Evolutionary conservation across 2,888 invertebrate genomes (phyloP).

Genomic region (Sphecodes monilicornis): DNA sequence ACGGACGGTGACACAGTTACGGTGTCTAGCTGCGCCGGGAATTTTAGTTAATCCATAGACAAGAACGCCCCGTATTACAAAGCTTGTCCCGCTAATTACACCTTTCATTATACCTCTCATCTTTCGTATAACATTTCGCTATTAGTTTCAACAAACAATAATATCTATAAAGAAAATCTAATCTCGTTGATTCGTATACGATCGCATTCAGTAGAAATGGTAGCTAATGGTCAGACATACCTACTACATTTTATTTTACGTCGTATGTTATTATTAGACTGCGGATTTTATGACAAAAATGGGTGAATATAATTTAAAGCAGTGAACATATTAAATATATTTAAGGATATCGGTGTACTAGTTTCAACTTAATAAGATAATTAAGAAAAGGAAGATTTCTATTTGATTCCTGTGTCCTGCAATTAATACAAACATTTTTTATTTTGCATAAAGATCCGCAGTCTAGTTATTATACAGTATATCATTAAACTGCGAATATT

Average conservation of each 20-base stretch:
- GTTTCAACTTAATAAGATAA: no score
- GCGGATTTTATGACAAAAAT: no score
- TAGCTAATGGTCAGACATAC: neutral
- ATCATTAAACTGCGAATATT: neutral
- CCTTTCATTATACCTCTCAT: neutral
- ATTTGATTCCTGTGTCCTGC: no score
- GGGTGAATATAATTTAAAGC: no score
- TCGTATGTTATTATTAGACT: no score
- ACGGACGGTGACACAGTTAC: neutral
- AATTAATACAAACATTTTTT: no score
- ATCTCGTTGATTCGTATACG: no score
- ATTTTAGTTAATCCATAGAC: neutral
- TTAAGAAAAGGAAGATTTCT: no score
- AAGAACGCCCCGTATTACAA: neutral
- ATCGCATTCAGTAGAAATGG: neutral
- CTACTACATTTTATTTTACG: neutral
- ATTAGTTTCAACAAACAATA: neutral
- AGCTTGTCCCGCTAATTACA: neutral
- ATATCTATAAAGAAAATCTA: neutral
- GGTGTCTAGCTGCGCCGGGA: neutral
- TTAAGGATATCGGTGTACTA: no score
- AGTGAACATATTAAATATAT: no score
- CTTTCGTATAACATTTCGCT: neutral
- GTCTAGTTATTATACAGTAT: neutral
- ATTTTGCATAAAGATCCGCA: no score